Percentiles rank a stretch among this genome's conserved stretches.
phyloP scores from a whole-genome alignment of 2,113 vertebrate genomes.

The Ardeotis arabs region DNA sequence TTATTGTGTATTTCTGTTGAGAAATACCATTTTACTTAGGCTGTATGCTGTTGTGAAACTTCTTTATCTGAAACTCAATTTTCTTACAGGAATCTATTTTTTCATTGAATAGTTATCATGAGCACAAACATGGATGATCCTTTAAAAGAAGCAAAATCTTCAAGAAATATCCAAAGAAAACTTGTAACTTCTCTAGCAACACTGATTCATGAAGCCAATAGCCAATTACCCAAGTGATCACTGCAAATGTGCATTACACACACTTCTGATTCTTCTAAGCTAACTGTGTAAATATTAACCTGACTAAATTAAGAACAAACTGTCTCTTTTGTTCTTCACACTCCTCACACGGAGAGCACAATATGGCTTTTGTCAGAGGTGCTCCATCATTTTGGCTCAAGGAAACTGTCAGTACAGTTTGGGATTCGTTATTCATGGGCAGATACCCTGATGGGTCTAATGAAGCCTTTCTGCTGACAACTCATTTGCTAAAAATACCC shows the following conservation, averaged over 20 bases:
- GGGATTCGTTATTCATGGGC: conserved; percentile 92
- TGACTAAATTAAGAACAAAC: conserved; percentile 84
- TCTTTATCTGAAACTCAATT: background rate
- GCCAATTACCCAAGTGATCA: conserved; percentile 56
- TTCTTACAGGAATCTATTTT: background rate
- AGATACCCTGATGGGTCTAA: conserved; percentile 96
- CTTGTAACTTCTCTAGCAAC: conserved; percentile 22
- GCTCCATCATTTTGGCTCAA: conserved; percentile 87
- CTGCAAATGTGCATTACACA: conserved; percentile 42
- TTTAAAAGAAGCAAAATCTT: conserved; percentile 9
- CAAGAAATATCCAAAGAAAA: conserved; percentile 1
- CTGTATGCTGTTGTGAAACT: background rate
- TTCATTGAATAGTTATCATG: background rate
- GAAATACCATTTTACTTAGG: background rate
- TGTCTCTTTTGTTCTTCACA: conserved; percentile 80
- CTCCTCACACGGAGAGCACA: conserved; percentile 82
- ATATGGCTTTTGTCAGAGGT: conserved; percentile 89
- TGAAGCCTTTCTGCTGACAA: conserved; percentile 93
- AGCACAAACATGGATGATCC: background rate
- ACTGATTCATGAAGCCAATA: conserved; percentile 55
- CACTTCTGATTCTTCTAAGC: conserved; percentile 62
- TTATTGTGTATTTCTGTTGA: background rate
- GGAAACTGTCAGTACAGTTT: conserved; percentile 89
- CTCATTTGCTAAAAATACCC: conserved; percentile 92
- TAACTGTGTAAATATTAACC: conserved; percentile 90